These are phyloP conservation scores for Platorchestia sp. DNA, from an alignment of 1,140 invertebrate species.

Conservation along the genomic window DNA sequence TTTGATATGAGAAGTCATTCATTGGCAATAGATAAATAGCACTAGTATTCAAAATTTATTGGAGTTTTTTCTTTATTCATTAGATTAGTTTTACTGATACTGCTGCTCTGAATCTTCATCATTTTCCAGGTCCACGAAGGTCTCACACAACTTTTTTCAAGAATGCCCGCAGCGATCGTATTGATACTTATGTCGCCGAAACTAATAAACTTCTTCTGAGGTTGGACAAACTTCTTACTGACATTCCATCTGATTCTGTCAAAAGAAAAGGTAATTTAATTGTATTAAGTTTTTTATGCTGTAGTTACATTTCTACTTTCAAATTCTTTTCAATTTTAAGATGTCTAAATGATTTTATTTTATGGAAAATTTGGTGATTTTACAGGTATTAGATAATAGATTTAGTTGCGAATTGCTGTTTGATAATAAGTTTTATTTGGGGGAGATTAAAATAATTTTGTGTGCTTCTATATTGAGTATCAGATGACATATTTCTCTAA, in stretches of 20 bases:
- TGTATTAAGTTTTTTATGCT: background rate
- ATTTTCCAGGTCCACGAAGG: conserved; percentile 75
- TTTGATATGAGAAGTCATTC: background rate
- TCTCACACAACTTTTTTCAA: conserved; percentile 86
- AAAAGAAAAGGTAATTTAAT: conserved; percentile 81
- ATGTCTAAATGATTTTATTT: conserved; percentile 8
- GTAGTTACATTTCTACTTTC: background rate
- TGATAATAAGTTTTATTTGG: too few relatives aligned
- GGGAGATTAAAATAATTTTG: too few relatives aligned
- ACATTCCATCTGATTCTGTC: conserved; percentile 84
- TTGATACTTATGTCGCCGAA: conserved; percentile 92
- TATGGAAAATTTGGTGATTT: background rate
- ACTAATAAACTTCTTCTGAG: conserved; percentile 96
- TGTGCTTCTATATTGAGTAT: too few relatives aligned
- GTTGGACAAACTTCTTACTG: conserved; percentile 89
- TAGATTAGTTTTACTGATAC: background rate
- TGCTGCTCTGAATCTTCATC: background rate
- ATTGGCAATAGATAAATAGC: background rate
- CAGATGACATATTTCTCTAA: too few relatives aligned
- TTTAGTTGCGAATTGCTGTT: too few relatives aligned
- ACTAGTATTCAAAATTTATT: background rate
- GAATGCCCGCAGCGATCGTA: conserved; percentile 74
- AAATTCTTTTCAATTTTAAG: background rate
- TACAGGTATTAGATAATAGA: too few relatives aligned
- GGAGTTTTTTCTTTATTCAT: background rate